phyloP scores from a whole-genome alignment of 2,888 invertebrate genomes.

The Synanthedon myopaeformis region DNA sequence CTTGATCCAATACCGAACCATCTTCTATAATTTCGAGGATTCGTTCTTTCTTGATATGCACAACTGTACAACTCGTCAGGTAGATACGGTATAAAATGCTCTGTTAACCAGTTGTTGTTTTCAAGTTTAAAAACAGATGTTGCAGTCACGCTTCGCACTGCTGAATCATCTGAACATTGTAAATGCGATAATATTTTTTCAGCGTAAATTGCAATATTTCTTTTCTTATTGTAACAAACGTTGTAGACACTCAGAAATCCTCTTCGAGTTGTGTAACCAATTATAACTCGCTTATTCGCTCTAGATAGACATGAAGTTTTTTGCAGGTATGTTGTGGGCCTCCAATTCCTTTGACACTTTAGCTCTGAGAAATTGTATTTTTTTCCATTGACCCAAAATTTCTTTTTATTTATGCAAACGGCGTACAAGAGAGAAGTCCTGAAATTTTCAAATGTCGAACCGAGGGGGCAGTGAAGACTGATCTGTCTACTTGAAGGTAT shows the following conservation, averaged over 20 bases:
- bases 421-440: conserved; percentile 9
- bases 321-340: conserved; percentile 11
- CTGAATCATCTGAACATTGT: not conserved
- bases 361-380: conserved; percentile 21
- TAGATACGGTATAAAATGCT: conserved; percentile 12
- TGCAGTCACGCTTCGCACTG: not conserved
- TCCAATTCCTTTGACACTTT: conserved; percentile 19
- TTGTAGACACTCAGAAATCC: conserved; percentile 21
- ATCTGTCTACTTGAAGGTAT: conserved; percentile 17
- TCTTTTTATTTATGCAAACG: conserved; percentile 18
- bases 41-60: conserved; percentile 11
- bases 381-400: conserved; percentile 15
- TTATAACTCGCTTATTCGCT: conserved; percentile 1
- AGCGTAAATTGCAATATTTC: conserved; percentile 21
- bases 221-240: conserved; percentile 24
- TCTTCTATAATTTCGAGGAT: conserved; percentile 1
- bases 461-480: conserved; percentile 22
- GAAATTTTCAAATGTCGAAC: conserved; percentile 13
- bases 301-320: conserved; percentile 13
- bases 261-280: conserved; percentile 17
- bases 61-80: conserved; percentile 26
- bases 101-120: conserved; percentile 15
- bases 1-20: conserved; percentile 9
- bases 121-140: conserved; percentile 10
- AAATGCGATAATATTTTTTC: conserved; percentile 13